Base-by-base conservation (phyloP, 2,888 invertebrate genomes). In the Acleris cristana region DNA sequence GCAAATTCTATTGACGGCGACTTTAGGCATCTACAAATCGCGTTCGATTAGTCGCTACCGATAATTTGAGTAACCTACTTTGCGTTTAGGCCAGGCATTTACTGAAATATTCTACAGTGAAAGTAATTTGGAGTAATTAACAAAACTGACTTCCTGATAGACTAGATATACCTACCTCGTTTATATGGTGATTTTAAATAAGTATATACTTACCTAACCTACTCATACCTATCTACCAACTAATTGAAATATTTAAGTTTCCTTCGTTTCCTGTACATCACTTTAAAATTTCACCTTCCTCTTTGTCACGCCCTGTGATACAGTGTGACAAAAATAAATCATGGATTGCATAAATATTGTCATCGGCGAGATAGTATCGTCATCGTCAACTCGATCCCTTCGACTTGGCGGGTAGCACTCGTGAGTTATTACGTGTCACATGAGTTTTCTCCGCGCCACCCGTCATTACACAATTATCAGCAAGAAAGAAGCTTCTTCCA, bases 361-460 rank as follows among this genome's bases (percentile, higher is more conserved):
- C 55, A 56, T 58, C 59, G 56, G 64, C 54, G 62, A 78, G 77
- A 81, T 80, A 78, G 79, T 84, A 77, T 77, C 79, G 78, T 79
- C 80, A 79, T 58, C 10, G 73, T 71, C 69, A 66, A 61, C 70
- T 30, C 34, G 34, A 72, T 69, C 77, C 74, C 76, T 79, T 73
- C 79, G 80, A 82, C 84, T 82, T 79, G 64, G 54, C 65, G 66
- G 71, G 69, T 69, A n/a, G n/a, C n/a, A n/a, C 63, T 72, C 75
- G 76, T 79, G 74, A 81, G 76, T 77, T 81, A 80, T 82, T 80
- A 80, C 76, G 79, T 83, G 79, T 78, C 80, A 73, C 74, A 72
- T 74, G 72, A 69, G 72, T 74, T 79, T 78, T 77, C 74, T 74
- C 76, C 71, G 26, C 71, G 69, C 62, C 70, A 76, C 74, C 72